phyloP scores from a whole-genome alignment of 2,113 vertebrate genomes.

The Xiphophorus maculatus region DNA sequence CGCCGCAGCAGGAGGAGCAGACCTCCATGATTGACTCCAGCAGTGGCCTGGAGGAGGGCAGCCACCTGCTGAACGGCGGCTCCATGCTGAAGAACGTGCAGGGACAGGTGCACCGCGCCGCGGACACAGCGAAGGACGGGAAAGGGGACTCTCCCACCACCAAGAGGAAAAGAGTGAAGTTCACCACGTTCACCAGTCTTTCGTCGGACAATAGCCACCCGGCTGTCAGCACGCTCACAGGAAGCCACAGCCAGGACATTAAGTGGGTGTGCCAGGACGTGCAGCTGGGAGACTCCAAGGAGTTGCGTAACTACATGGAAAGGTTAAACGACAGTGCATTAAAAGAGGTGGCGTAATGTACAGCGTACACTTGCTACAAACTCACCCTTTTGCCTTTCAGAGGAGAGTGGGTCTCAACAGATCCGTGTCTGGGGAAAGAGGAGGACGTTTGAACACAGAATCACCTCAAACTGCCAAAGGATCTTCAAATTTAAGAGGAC shows the following conservation, averaged over 20 bases:
- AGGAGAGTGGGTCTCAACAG: constrained; percentile 54
- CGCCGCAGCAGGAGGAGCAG: constrained; percentile 82
- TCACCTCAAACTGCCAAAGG: constrained; percentile 75
- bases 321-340: constrained; percentile 85
- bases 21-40: constrained; percentile 88
- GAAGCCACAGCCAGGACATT: constrained; percentile 85
- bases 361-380: constrained; percentile 60
- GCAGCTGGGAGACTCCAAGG: constrained; percentile 83
- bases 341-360: constrained; percentile 77
- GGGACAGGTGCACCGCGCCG: constrained; percentile 80
- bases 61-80: constrained; percentile 85
- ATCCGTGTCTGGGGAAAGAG: constrained; percentile 17
- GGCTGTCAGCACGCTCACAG: constrained; percentile 82
- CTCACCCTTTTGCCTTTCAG: constrained; percentile 86
- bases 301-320: constrained; percentile 88
- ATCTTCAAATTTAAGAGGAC: constrained; percentile 48
- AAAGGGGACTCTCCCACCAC: constrained; percentile 87
- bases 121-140: constrained; percentile 75
- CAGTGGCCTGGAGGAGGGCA: constrained; percentile 79
- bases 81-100: constrained; percentile 80
- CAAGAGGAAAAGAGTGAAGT: constrained; percentile 92
- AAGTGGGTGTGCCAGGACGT: constrained; percentile 91
- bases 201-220: constrained; percentile 83
- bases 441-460: constrained; percentile 37
- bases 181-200: constrained; percentile 90